Base-by-base conservation (phyloP, 2,113 vertebrate genomes). In the Mesembrinibis cayennensis region DNA sequence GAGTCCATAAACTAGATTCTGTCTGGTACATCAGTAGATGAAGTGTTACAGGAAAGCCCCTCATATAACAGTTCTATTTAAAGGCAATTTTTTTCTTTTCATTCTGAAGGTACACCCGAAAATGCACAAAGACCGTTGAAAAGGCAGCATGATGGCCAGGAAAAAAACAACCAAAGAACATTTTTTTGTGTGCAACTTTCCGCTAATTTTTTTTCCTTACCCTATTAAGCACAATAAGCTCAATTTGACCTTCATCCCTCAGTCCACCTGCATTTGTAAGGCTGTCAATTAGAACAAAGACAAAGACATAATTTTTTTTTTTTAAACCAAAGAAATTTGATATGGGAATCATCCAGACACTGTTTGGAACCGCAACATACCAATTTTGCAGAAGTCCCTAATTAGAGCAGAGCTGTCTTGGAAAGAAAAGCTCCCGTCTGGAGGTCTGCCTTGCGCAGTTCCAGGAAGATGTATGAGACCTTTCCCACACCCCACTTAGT, bases 321-420 rank as follows among this genome's bases (percentile, higher is more conserved):
- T 52, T 81, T 34, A 4, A 89, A 49, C 16, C 17, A 34, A 71
- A 56, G 87, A 91, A 92, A 96, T 97, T 95, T 94, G 89, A 95
- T 95, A 66, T 91, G 97, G 96, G 96, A 96, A 94, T 97, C 90
- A 93, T 80, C 59, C 62, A 90, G 81, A 70, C 80, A 45, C 87
- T 84, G 78, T 91, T 89, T 96, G 89, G 84, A 97, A 89, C 62
- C 0, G 45, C 97, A 94, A 89, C 84, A 62, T 30, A 76, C 87
- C 86, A 95, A 62, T 95, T 97, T 95, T 95, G 74, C 86, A 81
- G 32, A 70, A 95, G 91, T 83, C 62, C 66, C 95, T 97, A 96
- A 95, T 97, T 96, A 97, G 94, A 92, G 69, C 86, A 87, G 86
- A 90, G 84, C 87, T 96, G 91, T 42, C 82, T 90, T 94, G 87